Evolutionary conservation across 2,797 vertebrate genomes (phyloP), one percentile per base, ranked within the genome.

Genomic region (Pangasius djambal): DNA sequence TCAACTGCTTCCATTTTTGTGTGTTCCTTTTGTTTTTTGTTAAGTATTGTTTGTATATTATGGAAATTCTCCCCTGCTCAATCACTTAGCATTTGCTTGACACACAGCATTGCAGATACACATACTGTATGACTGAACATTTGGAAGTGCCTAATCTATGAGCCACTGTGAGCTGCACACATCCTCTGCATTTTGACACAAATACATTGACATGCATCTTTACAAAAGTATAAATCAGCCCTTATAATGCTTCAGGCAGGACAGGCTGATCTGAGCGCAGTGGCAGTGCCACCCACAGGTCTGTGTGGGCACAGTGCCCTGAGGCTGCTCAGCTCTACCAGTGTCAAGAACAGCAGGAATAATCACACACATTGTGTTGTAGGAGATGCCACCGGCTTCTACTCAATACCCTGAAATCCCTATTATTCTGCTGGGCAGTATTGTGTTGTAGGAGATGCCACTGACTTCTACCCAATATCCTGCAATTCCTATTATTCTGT

Each of bases 261-360:
- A 61, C 40, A 59, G 78, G 85, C 52, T 86, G 77, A 87, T 87
- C 72, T 52, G 34, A 82, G 63, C 28, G 18, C 65, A 57, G 25
- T 87, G 85, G 72, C 55, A 75, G 65, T 61, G 77, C 65, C n/a
- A 74, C 77, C 77, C 55, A 72, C 85, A 79, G 87, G 28, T 75
- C 52, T 75, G 37, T 61, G 85, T 87, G 79, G 61, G 70, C 78
- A 83, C 88, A 81, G 57, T 65, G 81, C 44, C 75, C 86, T 20
- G 63, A 50, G 44, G 25, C 65, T 83, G 86, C 86, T 70, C 65
- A 85, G 83, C 48, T 85, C 65, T 70, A 87, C 22, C 82, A 72
- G 63, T 86, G 87, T 67, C 84, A 89, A 77, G 44, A 79, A 89
- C 88, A 83, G 40, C 83, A 81, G 18, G 72, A 72, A 81, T 40